phyloP scores from a whole-genome alignment of 2,888 invertebrate species.

The Caenorhabditis macrosperma region DNA sequence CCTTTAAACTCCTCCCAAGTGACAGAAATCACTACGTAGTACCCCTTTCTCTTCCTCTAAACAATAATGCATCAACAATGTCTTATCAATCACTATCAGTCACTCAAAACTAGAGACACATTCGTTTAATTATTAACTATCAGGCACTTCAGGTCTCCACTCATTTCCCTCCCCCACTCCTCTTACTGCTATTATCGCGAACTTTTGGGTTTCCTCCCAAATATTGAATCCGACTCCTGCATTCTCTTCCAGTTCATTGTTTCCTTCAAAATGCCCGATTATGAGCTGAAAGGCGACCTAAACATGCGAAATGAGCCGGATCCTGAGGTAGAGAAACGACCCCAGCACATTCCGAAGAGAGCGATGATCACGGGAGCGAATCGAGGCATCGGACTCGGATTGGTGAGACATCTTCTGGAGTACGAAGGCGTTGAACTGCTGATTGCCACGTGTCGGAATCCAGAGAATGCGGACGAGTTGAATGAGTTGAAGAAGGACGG shows the following conservation, averaged over 20 bases:
- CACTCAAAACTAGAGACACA: neutral
- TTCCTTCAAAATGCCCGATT: conserved; percentile 25
- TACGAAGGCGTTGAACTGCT: conserved; percentile 27
- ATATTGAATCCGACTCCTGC: no score
- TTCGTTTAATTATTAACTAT: neutral
- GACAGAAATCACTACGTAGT: conserved; percentile 1
- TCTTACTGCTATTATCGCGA: no score
- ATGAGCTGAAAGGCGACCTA: conserved; percentile 36
- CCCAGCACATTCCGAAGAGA: conserved; percentile 31
- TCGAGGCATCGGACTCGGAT: conserved; percentile 54
- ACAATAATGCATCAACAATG: neutral
- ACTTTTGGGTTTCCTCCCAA: no score
- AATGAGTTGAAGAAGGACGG: conserved; percentile 23
- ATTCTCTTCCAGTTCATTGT: neutral
- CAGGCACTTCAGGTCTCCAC: neutral
- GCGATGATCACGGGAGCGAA: conserved; percentile 55
- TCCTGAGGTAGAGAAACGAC: conserved; percentile 29
- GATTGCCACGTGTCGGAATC: conserved; percentile 49
- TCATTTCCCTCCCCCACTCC: no score
- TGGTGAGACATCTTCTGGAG: conserved; percentile 44
- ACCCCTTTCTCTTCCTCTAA: no score
- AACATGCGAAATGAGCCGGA: conserved; percentile 27
- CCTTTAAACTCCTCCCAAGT: neutral
- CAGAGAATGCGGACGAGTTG: conserved; percentile 44
- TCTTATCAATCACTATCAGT: neutral